Conservation (phyloP, 1,140 invertebrate genomes). For the Atta cephalotes region DNA sequence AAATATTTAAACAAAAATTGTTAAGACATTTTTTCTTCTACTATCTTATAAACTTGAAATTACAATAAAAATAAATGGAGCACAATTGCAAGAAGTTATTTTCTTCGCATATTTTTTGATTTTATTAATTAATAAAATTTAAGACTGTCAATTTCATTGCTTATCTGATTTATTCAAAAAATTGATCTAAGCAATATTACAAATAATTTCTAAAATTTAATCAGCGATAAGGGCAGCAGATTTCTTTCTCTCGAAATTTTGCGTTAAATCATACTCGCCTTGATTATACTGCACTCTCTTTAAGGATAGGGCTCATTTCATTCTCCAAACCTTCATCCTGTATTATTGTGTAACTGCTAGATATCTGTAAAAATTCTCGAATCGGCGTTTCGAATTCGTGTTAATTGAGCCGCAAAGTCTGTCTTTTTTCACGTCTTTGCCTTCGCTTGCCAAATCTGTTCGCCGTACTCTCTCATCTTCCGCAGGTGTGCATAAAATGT, state of each 20-base stretch:
- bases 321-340: not conserved
- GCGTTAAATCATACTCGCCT: not conserved
- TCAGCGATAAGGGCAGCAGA: not conserved
- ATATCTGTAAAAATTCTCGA: conserved; percentile 34
- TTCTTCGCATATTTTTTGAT: not conserved
- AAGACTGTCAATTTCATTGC: not conserved
- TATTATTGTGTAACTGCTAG: conserved; percentile 10
- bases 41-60: not conserved
- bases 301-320: not conserved
- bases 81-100: not conserved
- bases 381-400: conserved; percentile 54
- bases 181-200: not conserved
- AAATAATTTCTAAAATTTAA: not conserved
- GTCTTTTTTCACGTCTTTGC: conserved; percentile 31
- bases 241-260: not conserved
- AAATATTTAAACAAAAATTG: not conserved
- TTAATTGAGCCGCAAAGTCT: conserved; percentile 57
- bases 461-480: not conserved
- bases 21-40: not conserved
- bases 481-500: conserved; percentile 11
- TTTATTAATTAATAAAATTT: not conserved
- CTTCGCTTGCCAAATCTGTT: conserved; percentile 1
- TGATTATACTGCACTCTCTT: not conserved
- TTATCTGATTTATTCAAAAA: conserved; percentile 1
- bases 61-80: not conserved